Conservation (phyloP, 2,113 vertebrate species). For the Sorex fumeus region DNA sequence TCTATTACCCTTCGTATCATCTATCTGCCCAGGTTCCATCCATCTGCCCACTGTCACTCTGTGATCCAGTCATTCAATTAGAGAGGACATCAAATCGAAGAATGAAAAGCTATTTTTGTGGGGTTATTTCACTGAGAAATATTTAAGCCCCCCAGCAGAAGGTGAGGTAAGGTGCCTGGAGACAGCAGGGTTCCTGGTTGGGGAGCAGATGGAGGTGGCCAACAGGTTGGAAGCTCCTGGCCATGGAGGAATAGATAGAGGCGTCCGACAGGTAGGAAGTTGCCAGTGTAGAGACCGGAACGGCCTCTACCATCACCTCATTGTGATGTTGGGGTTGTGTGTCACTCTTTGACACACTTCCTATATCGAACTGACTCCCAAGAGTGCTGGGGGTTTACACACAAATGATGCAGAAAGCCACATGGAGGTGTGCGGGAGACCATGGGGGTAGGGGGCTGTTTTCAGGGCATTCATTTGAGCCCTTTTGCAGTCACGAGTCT, state of each 20-base stretch:
- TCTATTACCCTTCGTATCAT: conserved; percentile 82
- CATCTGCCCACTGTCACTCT: conserved; percentile 74
- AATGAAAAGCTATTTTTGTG: conserved; percentile 61
- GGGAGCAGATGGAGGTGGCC: too few relatives aligned
- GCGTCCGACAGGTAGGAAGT: too few relatives aligned
- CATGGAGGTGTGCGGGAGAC: not conserved
- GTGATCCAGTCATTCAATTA: conserved; percentile 71
- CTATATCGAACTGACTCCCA: conserved; percentile 54
- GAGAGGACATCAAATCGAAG: conserved; percentile 60
- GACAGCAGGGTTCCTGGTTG: not conserved
- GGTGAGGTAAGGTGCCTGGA: not conserved
- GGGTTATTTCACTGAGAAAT: conserved; percentile 59
- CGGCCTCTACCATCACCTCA: too few relatives aligned
- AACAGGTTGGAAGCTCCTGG: too few relatives aligned
- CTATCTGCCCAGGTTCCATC: conserved; percentile 75
- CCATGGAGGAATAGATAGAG: too few relatives aligned
- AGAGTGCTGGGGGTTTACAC: conserved; percentile 60
- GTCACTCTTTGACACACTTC: not conserved
- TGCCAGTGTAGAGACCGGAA: not conserved
- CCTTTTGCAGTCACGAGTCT: not conserved
- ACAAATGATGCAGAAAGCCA: conserved; percentile 60
- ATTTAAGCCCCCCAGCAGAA: conserved; percentile 30
- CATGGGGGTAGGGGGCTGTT: not conserved
- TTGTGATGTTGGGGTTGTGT: not conserved
- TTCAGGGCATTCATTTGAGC: not conserved